phyloP scores from a whole-genome alignment of 2,797 vertebrate genomes.

The Crocodylus rhombifer region DNA sequence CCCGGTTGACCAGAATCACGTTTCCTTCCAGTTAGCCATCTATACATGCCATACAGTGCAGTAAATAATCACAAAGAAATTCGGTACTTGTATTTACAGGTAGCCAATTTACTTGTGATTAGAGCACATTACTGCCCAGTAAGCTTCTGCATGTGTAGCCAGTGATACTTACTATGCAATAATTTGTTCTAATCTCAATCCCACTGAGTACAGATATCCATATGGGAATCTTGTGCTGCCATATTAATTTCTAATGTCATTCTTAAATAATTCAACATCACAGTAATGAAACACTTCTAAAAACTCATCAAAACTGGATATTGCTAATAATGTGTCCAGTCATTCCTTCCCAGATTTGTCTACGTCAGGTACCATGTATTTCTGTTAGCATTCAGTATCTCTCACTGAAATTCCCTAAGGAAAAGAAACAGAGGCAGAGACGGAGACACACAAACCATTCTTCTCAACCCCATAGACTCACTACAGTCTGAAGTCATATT shows the following conservation, averaged over 20 bases:
- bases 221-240: neutral
- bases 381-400: neutral
- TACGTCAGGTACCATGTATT: neutral
- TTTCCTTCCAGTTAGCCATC: no score
- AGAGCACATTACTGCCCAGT: no score
- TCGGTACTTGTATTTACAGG: no score
- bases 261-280: neutral
- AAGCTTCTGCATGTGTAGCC: no score
- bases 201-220: neutral
- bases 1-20: no score
- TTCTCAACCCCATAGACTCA: neutral
- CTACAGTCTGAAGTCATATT: neutral
- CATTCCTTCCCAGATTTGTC: neutral
- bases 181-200: no score
- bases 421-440: neutral
- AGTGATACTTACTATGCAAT: no score
- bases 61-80: no score
- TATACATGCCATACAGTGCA: no score
- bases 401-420: neutral
- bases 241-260: neutral
- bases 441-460: neutral
- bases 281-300: neutral
- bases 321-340: neutral
- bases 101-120: no score
- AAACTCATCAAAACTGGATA: neutral